phyloP scores from a whole-genome alignment of 2,888 invertebrate species.

The Drosophila buzzatii region DNA sequence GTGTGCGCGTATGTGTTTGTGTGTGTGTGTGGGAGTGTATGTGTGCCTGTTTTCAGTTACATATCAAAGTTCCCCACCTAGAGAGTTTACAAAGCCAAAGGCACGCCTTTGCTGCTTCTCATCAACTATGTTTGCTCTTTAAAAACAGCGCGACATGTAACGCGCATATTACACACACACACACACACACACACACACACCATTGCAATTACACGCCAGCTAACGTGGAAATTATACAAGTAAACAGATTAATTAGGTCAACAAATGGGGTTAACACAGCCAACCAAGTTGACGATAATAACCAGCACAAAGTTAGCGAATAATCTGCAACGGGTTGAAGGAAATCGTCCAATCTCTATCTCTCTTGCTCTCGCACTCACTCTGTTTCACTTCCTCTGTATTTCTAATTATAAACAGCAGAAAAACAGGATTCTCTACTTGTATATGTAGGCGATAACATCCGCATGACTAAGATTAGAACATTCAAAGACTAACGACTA shows the following conservation, averaged over 20 bases:
- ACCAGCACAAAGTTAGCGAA: slow-evolving; percentile 22
- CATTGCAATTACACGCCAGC: slow-evolving; percentile 63
- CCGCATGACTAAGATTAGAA: slow-evolving; percentile 12
- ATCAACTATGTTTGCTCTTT: slow-evolving; percentile 70
- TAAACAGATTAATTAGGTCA: slow-evolving; percentile 79
- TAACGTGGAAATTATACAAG: slow-evolving; percentile 79
- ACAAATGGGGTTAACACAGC: slow-evolving; percentile 46
- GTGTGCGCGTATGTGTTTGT: not conserved
- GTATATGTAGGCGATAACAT: slow-evolving; percentile 11
- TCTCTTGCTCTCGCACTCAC: not conserved
- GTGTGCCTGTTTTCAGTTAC: slow-evolving; percentile 48
- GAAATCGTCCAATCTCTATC: not conserved
- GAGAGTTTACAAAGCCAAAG: slow-evolving; percentile 43
- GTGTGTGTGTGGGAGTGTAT: slow-evolving; percentile 9
- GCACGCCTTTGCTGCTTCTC: slow-evolving; percentile 62
- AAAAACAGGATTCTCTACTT: slow-evolving; percentile 4
- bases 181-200: slow-evolving; percentile 12
- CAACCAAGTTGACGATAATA: slow-evolving; percentile 19
- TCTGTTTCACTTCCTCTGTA: not conserved
- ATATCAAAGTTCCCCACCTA: slow-evolving; percentile 37
- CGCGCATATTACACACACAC: slow-evolving; percentile 37
- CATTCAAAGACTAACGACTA: not conserved
- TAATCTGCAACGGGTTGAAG: not conserved
- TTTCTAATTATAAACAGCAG: slow-evolving; percentile 3
- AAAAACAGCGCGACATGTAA: slow-evolving; percentile 71